A percentile compares a stretch with the other conserved stretches of the same genome.
Evolutionary conservation across 2,888 invertebrate species (phyloP).

Genomic region (Limnephilus lunatus): DNA sequence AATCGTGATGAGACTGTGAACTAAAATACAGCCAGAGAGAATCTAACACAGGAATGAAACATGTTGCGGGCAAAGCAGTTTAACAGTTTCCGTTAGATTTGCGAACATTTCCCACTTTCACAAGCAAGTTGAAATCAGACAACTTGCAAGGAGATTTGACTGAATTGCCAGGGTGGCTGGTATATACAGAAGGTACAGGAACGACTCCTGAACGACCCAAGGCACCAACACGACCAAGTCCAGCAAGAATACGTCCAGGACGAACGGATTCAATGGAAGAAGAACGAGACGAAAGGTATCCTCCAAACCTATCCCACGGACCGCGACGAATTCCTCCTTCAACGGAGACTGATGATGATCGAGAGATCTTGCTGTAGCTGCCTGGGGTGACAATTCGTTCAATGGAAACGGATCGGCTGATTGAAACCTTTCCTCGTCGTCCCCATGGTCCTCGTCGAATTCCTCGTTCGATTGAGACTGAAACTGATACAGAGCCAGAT

Average conservation of each 20-base stretch:
- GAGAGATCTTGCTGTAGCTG: background rate
- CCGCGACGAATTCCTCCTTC: constrained; percentile 36
- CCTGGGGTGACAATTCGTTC: too few species aligned
- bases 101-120: constrained; percentile 60
- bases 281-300: background rate
- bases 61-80: background rate
- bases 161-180: constrained; percentile 55
- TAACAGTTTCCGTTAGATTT: constrained; percentile 59
- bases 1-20: background rate
- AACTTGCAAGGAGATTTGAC: constrained; percentile 54
- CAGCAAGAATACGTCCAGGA: constrained; percentile 26
- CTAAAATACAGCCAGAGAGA: background rate
- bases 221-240: constrained; percentile 50
- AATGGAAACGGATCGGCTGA: constrained; percentile 16
- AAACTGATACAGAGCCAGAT: too few species aligned
- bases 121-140: constrained; percentile 57
- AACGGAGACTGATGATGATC: background rate
- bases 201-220: constrained; percentile 39
- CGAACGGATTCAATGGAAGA: constrained; percentile 11
- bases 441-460: too few species aligned
- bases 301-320: background rate
- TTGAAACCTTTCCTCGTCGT: too few species aligned
- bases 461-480: too few species aligned
- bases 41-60: background rate
- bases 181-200: constrained; percentile 49